A percentile compares a stretch with the other conserved stretches of the same genome.
These are phyloP conservation scores for Ailuropoda melanoleuca DNA, from an alignment of 2,113 vertebrate genomes.

Conservation along the genomic window DNA sequence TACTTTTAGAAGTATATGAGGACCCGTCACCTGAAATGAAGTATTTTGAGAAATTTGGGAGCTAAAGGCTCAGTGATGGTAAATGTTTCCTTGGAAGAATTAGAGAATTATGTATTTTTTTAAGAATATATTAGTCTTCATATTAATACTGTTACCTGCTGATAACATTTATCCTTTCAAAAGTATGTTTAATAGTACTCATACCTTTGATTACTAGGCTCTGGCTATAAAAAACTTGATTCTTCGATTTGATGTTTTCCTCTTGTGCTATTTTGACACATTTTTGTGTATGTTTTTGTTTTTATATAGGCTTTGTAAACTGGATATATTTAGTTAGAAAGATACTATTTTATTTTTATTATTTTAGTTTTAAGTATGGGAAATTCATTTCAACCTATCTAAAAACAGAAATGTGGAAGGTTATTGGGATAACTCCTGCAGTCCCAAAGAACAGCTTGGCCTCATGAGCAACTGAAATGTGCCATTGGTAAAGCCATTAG, in stretches of 20 bases:
- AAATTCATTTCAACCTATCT: not conserved
- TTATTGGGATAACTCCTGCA: not conserved
- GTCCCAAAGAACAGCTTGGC: not conserved
- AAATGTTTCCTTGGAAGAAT: not conserved
- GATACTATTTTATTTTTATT: not conserved
- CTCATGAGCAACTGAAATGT: not conserved
- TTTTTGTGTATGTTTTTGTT: not conserved
- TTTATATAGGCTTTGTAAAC: not conserved
- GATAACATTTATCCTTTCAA: not conserved
- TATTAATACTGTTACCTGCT: not conserved
- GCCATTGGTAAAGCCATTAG: not conserved
- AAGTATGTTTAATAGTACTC: not conserved
- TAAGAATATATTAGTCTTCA: not conserved
- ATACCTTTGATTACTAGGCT: not conserved
- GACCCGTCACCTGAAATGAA: not conserved
- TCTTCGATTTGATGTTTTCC: not conserved
- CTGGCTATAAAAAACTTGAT: not conserved
- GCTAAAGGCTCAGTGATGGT: not conserved
- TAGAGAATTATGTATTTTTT: not conserved
- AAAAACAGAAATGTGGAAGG: not conserved
- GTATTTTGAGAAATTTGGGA: conserved; percentile 41
- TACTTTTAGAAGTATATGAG: not conserved
- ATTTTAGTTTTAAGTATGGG: not conserved
- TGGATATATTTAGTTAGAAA: not conserved
- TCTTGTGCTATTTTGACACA: not conserved